Percentiles rank a stretch among this genome's conserved stretches.
Conservation (phyloP, 2,888 invertebrate genomes). For the Harmothoe impar region DNA sequence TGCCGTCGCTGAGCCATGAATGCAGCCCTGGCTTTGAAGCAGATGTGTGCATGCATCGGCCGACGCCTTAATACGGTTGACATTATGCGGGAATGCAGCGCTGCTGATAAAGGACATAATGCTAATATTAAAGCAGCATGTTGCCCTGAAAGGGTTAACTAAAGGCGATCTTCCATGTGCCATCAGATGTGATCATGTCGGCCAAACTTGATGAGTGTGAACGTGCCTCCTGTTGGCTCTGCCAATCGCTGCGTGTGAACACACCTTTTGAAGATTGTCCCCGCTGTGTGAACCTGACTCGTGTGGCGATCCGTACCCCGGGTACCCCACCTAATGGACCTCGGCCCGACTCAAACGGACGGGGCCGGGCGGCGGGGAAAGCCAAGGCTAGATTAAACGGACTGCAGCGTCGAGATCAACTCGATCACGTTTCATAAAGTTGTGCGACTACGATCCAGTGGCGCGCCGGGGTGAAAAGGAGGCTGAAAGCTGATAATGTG, state of each 20-base stretch:
- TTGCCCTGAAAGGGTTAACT: too few relatives aligned
- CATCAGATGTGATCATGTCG: too few relatives aligned
- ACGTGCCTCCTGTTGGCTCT: background rate
- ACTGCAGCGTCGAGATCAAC: slow-evolving; percentile 46
- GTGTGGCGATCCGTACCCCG: background rate
- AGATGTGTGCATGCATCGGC: too few relatives aligned
- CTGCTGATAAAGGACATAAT: too few relatives aligned
- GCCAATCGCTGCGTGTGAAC: slow-evolving; percentile 11
- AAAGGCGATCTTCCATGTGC: too few relatives aligned
- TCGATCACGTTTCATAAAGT: slow-evolving; percentile 56
- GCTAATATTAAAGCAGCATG: too few relatives aligned
- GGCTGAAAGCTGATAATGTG: slow-evolving; percentile 47
- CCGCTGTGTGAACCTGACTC: background rate
- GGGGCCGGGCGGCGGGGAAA: slow-evolving; percentile 14
- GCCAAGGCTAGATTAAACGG: slow-evolving; percentile 56
- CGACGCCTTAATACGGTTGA: too few relatives aligned
- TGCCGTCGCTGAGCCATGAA: too few relatives aligned
- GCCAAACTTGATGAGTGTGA: too few relatives aligned
- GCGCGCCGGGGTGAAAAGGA: slow-evolving; percentile 35
- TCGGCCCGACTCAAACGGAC: slow-evolving; percentile 39
- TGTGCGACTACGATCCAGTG: slow-evolving; percentile 54
- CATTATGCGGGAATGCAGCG: too few relatives aligned
- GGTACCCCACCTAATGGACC: slow-evolving; percentile 32
- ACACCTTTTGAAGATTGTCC: background rate
- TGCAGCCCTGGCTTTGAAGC: too few relatives aligned